Percentiles rank a stretch among this genome's conserved stretches.
These are phyloP conservation scores for Acleris literana DNA, from an alignment of 2,888 invertebrate species.

Conservation along the genomic window DNA sequence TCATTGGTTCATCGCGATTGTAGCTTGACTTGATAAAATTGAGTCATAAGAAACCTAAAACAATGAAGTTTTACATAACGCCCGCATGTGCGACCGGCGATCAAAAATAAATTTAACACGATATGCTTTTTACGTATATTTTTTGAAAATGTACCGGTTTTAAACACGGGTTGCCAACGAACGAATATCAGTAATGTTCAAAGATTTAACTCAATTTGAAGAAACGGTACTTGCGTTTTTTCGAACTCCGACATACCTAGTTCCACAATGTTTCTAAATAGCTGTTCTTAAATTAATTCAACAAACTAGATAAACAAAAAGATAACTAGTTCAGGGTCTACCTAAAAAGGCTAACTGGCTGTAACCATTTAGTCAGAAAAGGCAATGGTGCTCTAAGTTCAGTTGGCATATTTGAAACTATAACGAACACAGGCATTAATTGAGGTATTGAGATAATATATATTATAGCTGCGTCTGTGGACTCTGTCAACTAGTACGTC, in stretches of 20 bases:
- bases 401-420: neutral
- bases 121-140: neutral
- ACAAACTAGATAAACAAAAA: neutral
- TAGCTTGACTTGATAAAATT: neutral
- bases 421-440: neutral
- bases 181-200: neutral
- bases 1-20: slow-evolving; percentile 1
- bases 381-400: neutral
- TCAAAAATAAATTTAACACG: neutral
- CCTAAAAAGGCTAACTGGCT: neutral
- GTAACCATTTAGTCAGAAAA: neutral
- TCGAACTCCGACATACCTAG: neutral
- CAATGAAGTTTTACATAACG: slow-evolving; percentile 65
- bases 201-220: no score
- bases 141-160: neutral
- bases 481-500: no score
- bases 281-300: neutral
- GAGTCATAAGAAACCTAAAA: slow-evolving; percentile 68
- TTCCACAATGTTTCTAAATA: neutral
- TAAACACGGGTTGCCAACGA: neutral
- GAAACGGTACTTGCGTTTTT: no score
- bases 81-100: slow-evolving; percentile 60
- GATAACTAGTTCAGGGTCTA: slow-evolving; percentile 6
- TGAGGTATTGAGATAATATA: neutral
- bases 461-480: no score